These are phyloP conservation scores for Dasysyrphus tricinctus DNA, from an alignment of 2,888 invertebrate genomes.

Conservation along the genomic window DNA sequence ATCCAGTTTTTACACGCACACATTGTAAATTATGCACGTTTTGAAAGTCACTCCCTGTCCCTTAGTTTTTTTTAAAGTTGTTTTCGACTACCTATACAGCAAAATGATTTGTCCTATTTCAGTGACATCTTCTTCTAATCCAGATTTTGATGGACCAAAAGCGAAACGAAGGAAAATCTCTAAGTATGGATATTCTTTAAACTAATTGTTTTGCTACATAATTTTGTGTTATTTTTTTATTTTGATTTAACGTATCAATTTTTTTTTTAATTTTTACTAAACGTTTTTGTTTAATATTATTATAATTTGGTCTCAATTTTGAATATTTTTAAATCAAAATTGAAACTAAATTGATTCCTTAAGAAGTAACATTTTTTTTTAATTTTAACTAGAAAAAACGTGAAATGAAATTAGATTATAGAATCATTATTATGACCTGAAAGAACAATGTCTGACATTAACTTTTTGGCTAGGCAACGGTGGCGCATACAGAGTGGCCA, in stretches of 20 bases:
- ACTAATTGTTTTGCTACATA: slow-evolving; percentile 2
- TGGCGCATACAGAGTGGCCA: too few relatives aligned
- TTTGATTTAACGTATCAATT: neutral
- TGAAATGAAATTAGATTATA: too few relatives aligned
- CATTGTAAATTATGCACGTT: slow-evolving; percentile 44
- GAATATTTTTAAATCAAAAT: too few relatives aligned
- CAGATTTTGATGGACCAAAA: slow-evolving; percentile 80
- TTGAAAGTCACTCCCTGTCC: slow-evolving; percentile 44
- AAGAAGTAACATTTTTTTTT: too few relatives aligned
- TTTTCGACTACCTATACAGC: slow-evolving; percentile 59
- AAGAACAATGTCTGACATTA: too few relatives aligned
- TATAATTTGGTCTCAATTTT: too few relatives aligned
- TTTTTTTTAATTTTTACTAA: neutral
- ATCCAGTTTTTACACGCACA: slow-evolving; percentile 41
- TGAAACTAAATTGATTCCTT: too few relatives aligned
- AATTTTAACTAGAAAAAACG: too few relatives aligned
- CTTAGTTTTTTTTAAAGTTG: slow-evolving; percentile 54
- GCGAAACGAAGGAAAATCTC: slow-evolving; percentile 81
- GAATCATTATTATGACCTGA: too few relatives aligned
- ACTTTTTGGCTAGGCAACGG: too few relatives aligned
- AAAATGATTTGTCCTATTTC: slow-evolving; percentile 73
- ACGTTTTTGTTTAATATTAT: too few relatives aligned
- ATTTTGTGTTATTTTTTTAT: neutral
- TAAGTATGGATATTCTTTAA: slow-evolving; percentile 79
- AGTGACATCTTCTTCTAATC: slow-evolving; percentile 77